Evolutionary conservation across 2,113 vertebrate species (phyloP).

Genomic region (Cnemophilus loriae): DNA sequence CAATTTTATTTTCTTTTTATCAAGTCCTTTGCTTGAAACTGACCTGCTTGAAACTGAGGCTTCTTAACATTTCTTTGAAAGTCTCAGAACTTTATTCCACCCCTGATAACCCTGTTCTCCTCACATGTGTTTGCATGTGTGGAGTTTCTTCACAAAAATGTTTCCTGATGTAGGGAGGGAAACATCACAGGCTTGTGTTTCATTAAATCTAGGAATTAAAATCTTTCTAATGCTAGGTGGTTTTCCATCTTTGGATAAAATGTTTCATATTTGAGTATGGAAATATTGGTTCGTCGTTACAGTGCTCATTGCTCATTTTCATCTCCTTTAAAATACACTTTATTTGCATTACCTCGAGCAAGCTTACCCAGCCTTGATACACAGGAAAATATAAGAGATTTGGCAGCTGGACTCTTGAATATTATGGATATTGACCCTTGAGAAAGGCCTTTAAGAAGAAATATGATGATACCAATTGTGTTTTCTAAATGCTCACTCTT

Average conservation of each 20-base stretch:
- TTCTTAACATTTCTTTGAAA: background rate
- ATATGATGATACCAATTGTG: background rate
- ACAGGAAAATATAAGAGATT: background rate
- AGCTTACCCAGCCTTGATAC: background rate
- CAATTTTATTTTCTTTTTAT: background rate
- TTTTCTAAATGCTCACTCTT: background rate
- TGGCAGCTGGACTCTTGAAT: background rate
- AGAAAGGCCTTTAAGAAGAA: background rate
- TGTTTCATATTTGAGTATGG: background rate
- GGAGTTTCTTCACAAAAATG: background rate
- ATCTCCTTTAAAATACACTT: background rate
- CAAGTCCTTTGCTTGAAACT: background rate
- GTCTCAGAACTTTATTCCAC: background rate
- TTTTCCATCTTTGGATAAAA: background rate
- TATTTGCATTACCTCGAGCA: background rate
- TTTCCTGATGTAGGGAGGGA: background rate
- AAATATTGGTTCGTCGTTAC: background rate
- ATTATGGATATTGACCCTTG: background rate
- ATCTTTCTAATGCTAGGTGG: background rate
- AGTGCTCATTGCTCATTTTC: background rate
- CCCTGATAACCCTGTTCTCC: accelerated
- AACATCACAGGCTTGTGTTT: background rate
- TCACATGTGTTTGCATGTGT: accelerated
- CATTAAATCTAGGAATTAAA: background rate
- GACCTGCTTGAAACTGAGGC: background rate